These are phyloP conservation scores for Enteromius viviparus DNA, from an alignment of 2,797 vertebrate species.

Conservation along the genomic window DNA sequence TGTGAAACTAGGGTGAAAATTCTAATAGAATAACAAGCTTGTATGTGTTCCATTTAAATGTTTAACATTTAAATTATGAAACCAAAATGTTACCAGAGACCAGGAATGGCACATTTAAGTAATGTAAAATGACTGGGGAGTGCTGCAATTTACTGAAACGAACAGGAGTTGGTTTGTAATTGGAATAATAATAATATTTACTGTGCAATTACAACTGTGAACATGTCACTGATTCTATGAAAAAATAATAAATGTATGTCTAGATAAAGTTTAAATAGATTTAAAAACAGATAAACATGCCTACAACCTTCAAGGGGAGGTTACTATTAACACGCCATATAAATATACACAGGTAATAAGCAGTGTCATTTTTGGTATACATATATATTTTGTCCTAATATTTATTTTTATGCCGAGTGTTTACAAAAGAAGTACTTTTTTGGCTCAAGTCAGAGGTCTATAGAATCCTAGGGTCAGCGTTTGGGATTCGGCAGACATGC, in stretches of 20 bases:
- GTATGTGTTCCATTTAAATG: too few species aligned
- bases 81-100: too few species aligned
- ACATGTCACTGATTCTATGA: not conserved
- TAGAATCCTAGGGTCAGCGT: slow-evolving; percentile 15
- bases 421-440: not conserved
- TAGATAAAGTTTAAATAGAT: not conserved
- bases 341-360: not conserved
- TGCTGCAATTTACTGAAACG: not conserved
- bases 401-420: not conserved
- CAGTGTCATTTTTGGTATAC: not conserved
- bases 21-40: too few species aligned
- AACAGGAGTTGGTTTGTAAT: not conserved
- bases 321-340: not conserved
- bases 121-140: not conserved
- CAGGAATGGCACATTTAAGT: too few species aligned
- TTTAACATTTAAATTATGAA: too few species aligned
- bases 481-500: slow-evolving; percentile 48
- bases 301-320: not conserved
- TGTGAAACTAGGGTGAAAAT: too few species aligned
- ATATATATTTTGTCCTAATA: too few species aligned
- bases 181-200: not conserved
- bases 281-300: not conserved
- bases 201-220: not conserved
- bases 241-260: not conserved
- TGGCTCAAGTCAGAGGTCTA: not conserved